Evolutionary conservation across 1,140 invertebrate species (phyloP).

Genomic region (Sipha flava): DNA sequence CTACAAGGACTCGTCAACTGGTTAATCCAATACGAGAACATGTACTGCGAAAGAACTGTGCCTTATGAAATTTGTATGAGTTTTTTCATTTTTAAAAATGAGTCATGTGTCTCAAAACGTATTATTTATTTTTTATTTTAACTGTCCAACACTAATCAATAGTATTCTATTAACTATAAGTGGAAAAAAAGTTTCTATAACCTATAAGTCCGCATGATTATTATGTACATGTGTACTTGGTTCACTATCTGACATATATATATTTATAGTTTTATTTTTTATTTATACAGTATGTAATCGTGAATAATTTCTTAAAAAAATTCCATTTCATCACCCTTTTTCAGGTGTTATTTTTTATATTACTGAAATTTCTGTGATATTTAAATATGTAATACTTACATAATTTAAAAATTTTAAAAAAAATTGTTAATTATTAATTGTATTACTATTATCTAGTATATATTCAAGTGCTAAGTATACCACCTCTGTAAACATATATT

Average conservation of each 20-base stretch:
- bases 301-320: neutral
- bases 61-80: neutral
- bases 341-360: neutral
- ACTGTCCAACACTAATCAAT: neutral
- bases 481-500: neutral
- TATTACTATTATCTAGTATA: neutral
- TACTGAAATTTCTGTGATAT: conserved; percentile 23
- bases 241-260: neutral
- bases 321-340: conserved; percentile 12
- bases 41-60: neutral
- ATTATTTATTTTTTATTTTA: neutral
- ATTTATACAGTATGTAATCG: neutral
- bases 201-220: neutral
- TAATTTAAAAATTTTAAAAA: neutral
- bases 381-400: conserved; percentile 1
- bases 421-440: neutral
- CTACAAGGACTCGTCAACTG: neutral
- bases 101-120: neutral
- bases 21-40: neutral
- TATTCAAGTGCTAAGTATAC: neutral
- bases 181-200: neutral
- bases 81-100: neutral
- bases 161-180: neutral
- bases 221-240: neutral
- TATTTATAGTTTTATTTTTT: neutral